Conservation (phyloP, 2,888 invertebrate genomes). For the Nasonovia ribisnigri region DNA sequence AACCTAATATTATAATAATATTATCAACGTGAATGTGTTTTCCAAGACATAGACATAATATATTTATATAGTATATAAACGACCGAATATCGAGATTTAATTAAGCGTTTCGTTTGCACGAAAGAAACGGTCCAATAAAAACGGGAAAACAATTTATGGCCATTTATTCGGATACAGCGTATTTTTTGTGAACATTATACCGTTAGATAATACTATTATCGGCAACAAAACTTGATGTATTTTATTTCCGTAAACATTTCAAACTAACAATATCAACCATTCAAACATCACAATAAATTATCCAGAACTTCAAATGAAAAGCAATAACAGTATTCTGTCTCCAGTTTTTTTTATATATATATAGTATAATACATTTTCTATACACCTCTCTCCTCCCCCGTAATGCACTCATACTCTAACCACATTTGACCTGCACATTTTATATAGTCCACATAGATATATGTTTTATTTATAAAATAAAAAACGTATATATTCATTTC, state of each 20-base stretch:
- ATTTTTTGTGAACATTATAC: constrained; percentile 14
- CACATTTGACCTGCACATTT: constrained; percentile 39
- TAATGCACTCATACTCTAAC: neutral
- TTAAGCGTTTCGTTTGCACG: constrained; percentile 26
- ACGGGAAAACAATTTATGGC: constrained; percentile 28
- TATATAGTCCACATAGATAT: constrained; percentile 15
- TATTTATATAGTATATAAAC: neutral
- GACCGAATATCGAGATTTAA: constrained; percentile 25
- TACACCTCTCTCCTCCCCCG: neutral
- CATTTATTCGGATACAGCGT: constrained; percentile 25
- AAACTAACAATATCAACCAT: constrained; percentile 40
- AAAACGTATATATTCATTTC: neutral
- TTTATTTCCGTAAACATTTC: constrained; percentile 58
- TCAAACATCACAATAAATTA: constrained; percentile 52
- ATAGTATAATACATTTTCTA: neutral
- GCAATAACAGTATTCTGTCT: constrained; percentile 47
- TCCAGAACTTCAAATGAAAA: constrained; percentile 46
- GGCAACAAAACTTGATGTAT: constrained; percentile 28
- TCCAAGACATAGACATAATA: neutral
- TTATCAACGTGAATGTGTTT: neutral
- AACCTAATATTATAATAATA: neutral
- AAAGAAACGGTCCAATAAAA: constrained; percentile 26
- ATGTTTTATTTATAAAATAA: constrained; percentile 43
- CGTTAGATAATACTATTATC: constrained; percentile 38
- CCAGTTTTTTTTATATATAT: neutral